Conservation (phyloP, 2,797 vertebrate genomes). For the Crypturellus tataupa region DNA sequence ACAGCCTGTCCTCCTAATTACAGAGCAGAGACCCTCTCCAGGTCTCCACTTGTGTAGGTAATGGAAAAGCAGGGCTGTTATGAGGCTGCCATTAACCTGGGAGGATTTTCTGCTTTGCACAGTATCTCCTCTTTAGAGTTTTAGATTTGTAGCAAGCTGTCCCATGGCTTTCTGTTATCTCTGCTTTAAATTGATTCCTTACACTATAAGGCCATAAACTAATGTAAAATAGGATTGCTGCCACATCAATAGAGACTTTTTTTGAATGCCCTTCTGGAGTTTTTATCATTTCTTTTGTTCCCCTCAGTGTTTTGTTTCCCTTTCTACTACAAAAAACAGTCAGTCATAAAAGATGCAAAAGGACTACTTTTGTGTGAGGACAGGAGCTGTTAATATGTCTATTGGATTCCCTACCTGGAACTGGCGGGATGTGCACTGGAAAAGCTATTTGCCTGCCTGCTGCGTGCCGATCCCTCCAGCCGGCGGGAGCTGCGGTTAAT, state of each 20-base stretch:
- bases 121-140: background rate
- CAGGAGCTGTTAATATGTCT: background rate
- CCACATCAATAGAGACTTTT: background rate
- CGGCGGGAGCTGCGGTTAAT: background rate
- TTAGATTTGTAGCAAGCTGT: background rate
- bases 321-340: background rate
- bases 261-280: background rate
- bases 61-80: background rate
- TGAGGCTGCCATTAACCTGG: background rate
- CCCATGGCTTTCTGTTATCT: background rate
- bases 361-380: background rate
- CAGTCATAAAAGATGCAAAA: background rate
- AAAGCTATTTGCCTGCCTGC: background rate
- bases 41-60: background rate
- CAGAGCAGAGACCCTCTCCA: background rate
- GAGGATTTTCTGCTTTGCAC: background rate
- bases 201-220: background rate
- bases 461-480: background rate
- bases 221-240: background rate
- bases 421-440: background rate
- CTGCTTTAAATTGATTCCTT: background rate
- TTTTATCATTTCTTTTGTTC: background rate
- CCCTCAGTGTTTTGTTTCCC: background rate
- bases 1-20: background rate
- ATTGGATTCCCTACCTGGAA: background rate